Conservation (phyloP, 1,140 invertebrate species). For the Belonocnema kinseyi region DNA sequence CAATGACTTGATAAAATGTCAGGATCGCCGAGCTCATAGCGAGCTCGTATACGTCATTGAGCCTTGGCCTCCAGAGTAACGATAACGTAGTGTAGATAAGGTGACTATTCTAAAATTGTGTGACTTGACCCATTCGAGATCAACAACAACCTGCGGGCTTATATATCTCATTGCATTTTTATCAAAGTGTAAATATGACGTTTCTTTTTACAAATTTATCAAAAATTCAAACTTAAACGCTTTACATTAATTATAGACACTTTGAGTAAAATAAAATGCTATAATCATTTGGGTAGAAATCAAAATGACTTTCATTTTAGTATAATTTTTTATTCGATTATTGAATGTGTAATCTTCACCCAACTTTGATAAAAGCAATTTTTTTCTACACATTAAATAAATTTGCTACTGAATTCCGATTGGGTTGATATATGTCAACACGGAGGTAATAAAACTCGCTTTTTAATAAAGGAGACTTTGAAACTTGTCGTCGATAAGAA, state of each 20-base stretch:
- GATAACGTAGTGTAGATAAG: conserved; percentile 61
- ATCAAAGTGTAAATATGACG: not conserved
- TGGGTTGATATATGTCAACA: not conserved
- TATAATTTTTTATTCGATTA: too few relatives aligned
- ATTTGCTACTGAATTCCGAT: not conserved
- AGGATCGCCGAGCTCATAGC: conserved; percentile 37
- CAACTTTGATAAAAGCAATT: not conserved
- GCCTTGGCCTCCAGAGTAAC: conserved; percentile 63
- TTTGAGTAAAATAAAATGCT: too few relatives aligned
- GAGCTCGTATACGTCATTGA: conserved; percentile 53
- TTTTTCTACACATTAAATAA: not conserved
- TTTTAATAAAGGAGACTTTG: not conserved
- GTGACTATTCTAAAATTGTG: conserved; percentile 51
- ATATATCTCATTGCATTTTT: not conserved
- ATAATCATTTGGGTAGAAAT: too few relatives aligned
- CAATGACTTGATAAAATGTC: conserved; percentile 51
- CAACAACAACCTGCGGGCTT: not conserved
- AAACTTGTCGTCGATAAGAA: conserved; percentile 2
- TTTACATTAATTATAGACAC: too few relatives aligned
- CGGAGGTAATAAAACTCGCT: not conserved
- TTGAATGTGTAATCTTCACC: too few relatives aligned
- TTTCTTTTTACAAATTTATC: not conserved
- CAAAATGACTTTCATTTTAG: too few relatives aligned
- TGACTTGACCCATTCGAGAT: conserved; percentile 41
- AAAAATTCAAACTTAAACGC: not conserved